These are phyloP conservation scores for Crotophaga sulcirostris DNA, from an alignment of 2,113 vertebrate species.

Conservation along the genomic window DNA sequence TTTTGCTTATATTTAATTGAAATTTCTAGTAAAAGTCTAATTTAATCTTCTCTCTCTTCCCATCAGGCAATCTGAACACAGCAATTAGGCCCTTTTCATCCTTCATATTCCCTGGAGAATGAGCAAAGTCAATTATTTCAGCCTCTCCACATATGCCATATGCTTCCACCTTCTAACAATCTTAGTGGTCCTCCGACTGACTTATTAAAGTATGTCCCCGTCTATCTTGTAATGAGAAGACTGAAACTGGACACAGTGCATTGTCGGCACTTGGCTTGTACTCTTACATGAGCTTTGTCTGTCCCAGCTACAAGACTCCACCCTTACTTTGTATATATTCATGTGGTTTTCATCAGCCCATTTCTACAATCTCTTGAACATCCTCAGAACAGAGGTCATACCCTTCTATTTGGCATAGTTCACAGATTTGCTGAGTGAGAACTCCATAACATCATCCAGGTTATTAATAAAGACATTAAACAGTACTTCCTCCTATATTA, in stretches of 20 bases:
- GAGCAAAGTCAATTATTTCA: neutral
- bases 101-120: neutral
- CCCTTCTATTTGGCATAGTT: neutral
- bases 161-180: neutral
- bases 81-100: fast-evolving
- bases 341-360: neutral
- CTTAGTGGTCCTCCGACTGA: neutral
- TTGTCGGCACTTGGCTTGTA: neutral
- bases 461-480: neutral
- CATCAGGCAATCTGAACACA: neutral
- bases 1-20: neutral
- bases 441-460: neutral
- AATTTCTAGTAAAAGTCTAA: neutral
- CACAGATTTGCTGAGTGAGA: neutral
- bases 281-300: neutral
- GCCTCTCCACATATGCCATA: fast-evolving
- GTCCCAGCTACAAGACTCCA: neutral
- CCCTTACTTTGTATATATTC: neutral
- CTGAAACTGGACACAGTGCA: neutral
- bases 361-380: neutral
- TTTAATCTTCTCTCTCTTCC: neutral
- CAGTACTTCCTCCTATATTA: neutral
- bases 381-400: neutral
- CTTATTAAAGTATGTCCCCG: neutral
- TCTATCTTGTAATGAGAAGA: neutral